Evolutionary conservation across 1,140 invertebrate species (phyloP), one percentile per base, ranked within the genome.

Genomic region (Coenobita brevimanus): DNA sequence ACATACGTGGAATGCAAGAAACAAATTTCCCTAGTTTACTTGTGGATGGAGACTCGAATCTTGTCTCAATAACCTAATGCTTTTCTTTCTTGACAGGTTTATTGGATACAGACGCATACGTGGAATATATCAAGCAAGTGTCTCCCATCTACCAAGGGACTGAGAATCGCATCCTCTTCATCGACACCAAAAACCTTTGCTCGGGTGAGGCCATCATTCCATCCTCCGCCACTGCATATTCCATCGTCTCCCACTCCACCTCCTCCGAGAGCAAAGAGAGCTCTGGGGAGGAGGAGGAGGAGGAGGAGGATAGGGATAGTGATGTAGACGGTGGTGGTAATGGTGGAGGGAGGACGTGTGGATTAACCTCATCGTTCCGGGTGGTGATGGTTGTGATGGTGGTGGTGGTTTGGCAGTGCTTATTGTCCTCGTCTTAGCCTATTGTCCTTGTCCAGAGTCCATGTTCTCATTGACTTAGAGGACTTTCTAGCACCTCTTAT

Each of bases 91-190:
- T 21, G 41, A 24, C 75, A 90, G 89, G 89, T 62, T 54, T 90
- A 15, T 75, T 90, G 75, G 89, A 90, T 81, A 85, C 89, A 10
- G 89, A 88, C 54, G 82, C 84, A 4, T 88, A 71, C 73, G 46
- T 75, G 1, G 41, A 90, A 21, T 90, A 84, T 85, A 67, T 90
- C 62, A 13, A 8, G 54, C 81, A 83, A 46, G 75, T 84, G 60
- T 73, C 60, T 17, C 89, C 89, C 0, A 88, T 90, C 62, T 88
- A 90, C 85, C 85, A 88, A 38, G 89, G 89, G 33, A 41, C 84
- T 17, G 89, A 90, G 64, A 90, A 90, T 64, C 85, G 89, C 1
- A 88, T 90, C 36, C 81, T 90, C 41, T 90, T 88, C 73, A 78
- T 90, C 36, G 81, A 90, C 62, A 80, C 85, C 3, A n/a, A 50